Conservation (phyloP, 1,140 invertebrate genomes). For the Trachymyrmex cornetzi region DNA sequence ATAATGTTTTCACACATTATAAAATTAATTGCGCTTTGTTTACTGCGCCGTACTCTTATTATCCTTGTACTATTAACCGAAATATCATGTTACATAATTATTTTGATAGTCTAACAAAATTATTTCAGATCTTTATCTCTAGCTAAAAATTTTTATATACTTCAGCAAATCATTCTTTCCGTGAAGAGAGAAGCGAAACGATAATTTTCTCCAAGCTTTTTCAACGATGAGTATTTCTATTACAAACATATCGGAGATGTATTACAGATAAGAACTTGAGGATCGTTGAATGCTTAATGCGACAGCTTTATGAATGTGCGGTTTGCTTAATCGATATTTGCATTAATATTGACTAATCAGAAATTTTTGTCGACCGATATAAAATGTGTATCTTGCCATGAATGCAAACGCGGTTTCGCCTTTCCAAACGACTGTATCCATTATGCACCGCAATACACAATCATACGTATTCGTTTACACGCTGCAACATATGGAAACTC, state of each 20-base stretch:
- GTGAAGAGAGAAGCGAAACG: not conserved
- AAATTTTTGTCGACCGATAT: not conserved
- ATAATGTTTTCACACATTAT: too few relatives aligned
- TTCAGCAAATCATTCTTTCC: too few relatives aligned
- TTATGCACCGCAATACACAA: conserved; percentile 13
- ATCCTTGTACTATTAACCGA: too few relatives aligned
- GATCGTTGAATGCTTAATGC: not conserved
- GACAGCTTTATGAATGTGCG: not conserved
- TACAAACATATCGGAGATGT: not conserved
- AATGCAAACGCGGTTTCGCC: not conserved
- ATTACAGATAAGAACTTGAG: not conserved
- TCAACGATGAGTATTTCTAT: not conserved
- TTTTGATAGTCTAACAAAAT: too few relatives aligned
- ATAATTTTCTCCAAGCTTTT: not conserved
- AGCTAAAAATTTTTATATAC: too few relatives aligned
- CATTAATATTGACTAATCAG: not conserved
- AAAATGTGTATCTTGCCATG: not conserved
- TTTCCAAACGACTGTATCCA: conserved; percentile 26
- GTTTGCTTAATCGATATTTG: conserved; percentile 3
- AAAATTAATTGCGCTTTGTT: too few relatives aligned
- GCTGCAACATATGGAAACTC: conserved; percentile 7
- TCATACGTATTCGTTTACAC: not conserved
- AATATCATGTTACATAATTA: too few relatives aligned
- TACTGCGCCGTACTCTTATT: too few relatives aligned
- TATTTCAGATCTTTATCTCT: too few relatives aligned